Conservation (phyloP, 2,113 vertebrate species). For the Hypanus sabinus region DNA sequence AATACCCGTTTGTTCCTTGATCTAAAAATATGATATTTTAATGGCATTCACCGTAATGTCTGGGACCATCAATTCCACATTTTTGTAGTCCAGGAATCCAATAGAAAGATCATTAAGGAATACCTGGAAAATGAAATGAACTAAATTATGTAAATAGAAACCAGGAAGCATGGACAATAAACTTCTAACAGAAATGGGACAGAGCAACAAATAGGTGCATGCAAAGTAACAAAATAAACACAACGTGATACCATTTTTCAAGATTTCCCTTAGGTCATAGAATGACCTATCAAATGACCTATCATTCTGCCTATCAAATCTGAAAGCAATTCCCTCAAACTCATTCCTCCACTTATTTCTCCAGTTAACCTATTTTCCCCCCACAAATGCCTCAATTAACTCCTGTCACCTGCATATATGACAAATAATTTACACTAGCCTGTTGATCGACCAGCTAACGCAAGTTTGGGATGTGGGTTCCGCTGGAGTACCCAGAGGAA, state of each 20-base stretch:
- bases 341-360: too few species aligned
- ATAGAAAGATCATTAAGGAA: conserved; percentile 78
- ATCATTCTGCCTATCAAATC: too few species aligned
- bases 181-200: background rate
- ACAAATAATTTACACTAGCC: too few species aligned
- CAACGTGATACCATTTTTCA: background rate
- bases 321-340: too few species aligned
- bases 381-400: too few species aligned
- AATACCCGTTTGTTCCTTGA: background rate
- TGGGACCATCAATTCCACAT: conserved; percentile 62
- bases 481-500: too few species aligned
- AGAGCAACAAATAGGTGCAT: background rate
- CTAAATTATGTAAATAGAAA: background rate
- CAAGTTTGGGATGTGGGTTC: too few species aligned
- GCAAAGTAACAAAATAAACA: background rate
- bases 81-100: conserved; percentile 73
- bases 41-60: conserved; percentile 66
- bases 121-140: conserved; percentile 59
- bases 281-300: too few species aligned
- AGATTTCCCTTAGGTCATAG: background rate
- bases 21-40: background rate
- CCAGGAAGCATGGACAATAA: background rate
- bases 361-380: too few species aligned
- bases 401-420: too few species aligned
- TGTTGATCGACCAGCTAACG: too few species aligned